Evolutionary conservation across 2,113 vertebrate species (phyloP).

Genomic region (Numenius arquata): DNA sequence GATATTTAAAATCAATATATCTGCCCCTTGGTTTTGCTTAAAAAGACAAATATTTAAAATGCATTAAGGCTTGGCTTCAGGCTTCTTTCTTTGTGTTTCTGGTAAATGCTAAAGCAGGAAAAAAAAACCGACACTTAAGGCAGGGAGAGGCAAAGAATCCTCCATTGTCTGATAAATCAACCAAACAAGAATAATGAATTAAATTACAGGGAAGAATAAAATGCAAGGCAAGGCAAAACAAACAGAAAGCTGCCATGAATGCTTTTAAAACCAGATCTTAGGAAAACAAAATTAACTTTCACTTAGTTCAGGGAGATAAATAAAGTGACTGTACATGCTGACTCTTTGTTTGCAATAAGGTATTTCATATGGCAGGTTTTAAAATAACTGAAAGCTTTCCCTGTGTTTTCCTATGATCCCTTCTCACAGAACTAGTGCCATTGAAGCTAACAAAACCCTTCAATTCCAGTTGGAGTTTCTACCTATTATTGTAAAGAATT

Average conservation of each 20-base stretch:
- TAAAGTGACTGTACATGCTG: neutral
- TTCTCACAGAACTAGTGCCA: neutral
- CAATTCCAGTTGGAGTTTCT: neutral
- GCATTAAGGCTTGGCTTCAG: conserved; percentile 42
- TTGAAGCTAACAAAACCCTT: neutral
- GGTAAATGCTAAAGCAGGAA: conserved; percentile 17
- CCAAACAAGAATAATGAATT: conserved; percentile 41
- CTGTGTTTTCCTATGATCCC: neutral
- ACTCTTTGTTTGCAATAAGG: conserved; percentile 10
- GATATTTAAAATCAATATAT: conserved; percentile 37
- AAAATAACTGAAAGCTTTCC: conserved; percentile 1
- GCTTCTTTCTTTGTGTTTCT: conserved; percentile 41
- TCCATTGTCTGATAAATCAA: conserved; percentile 43
- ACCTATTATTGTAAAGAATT: neutral
- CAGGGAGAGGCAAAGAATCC: conserved; percentile 29
- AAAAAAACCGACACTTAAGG: conserved; percentile 8
- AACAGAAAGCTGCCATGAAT: conserved; percentile 25
- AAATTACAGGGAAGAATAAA: conserved; percentile 45
- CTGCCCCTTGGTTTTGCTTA: conserved; percentile 20
- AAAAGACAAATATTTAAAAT: conserved; percentile 62
- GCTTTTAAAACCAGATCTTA: conserved; percentile 32
- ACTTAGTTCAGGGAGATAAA: conserved; percentile 7
- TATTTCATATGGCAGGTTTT: conserved; percentile 24
- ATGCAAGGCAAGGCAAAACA: conserved; percentile 39
- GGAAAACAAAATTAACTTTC: conserved; percentile 56